Evolutionary conservation across 2,113 vertebrate genomes (phyloP).

Genomic region (Donacobius atricapilla): DNA sequence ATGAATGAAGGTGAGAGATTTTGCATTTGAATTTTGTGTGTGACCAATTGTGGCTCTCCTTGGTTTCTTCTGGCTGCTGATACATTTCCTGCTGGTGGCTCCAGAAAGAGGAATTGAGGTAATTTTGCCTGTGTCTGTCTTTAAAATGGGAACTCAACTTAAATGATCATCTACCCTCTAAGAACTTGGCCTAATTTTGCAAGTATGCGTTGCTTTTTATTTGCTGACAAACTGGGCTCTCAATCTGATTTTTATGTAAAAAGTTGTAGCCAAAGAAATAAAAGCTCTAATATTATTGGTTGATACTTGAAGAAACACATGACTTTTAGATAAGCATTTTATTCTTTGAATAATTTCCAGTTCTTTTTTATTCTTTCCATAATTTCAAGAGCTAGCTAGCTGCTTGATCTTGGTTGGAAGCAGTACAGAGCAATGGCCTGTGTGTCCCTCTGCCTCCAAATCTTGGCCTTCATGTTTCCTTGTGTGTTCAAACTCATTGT

Average conservation of each 20-base stretch:
- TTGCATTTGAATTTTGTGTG: background rate
- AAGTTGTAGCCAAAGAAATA: background rate
- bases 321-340: background rate
- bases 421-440: fast-evolving
- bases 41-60: background rate
- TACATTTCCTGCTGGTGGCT: background rate
- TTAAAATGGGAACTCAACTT: background rate
- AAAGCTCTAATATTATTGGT: background rate
- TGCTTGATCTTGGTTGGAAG: background rate
- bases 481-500: background rate
- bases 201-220: background rate
- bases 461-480: background rate
- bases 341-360: background rate
- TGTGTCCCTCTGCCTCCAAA: background rate
- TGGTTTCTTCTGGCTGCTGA: background rate
- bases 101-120: background rate
- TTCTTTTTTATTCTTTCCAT: background rate
- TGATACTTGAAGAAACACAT: background rate
- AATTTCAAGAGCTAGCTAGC: background rate
- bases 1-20: background rate
- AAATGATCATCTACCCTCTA: background rate
- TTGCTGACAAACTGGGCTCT: background rate
- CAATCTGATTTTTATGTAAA: background rate
- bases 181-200: background rate
- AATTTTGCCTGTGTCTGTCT: background rate